Conservation (phyloP, 2,113 vertebrate genomes). For the Zootoca vivipara region DNA sequence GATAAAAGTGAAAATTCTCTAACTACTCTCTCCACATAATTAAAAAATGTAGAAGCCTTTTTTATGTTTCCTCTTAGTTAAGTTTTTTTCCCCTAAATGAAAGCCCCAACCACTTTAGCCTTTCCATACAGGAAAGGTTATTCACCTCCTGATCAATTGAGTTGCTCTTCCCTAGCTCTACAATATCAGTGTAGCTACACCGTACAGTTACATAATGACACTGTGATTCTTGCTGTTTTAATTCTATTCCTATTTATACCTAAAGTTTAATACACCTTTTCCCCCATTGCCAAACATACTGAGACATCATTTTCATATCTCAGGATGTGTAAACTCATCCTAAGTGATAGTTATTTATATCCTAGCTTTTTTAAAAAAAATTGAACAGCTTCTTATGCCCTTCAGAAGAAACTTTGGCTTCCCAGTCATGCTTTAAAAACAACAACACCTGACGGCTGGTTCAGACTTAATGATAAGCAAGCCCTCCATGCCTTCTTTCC, state of each 20-base stretch:
- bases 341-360: not conserved
- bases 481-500: too few species aligned
- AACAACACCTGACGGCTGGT: too few species aligned
- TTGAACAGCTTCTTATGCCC: not conserved
- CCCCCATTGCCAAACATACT: not conserved
- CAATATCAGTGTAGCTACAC: not conserved
- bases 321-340: not conserved
- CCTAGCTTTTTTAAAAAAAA: not conserved
- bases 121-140: not conserved
- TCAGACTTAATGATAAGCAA: too few species aligned
- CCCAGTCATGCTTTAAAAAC: too few species aligned
- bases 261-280: not conserved
- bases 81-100: not conserved
- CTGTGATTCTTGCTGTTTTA: not conserved
- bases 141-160: not conserved
- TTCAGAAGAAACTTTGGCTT: not conserved
- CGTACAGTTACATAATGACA: not conserved
- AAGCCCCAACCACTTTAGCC: not conserved
- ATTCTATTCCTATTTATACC: not conserved
- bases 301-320: not conserved
- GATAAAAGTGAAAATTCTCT: not conserved
- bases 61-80: not conserved
- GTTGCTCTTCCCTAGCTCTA: not conserved
- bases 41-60: not conserved
- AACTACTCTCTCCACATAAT: not conserved